A percentile compares a stretch with the other conserved stretches of the same genome.
phyloP scores from a whole-genome alignment of 2,797 vertebrate genomes.

The Rhyacichthys aspro region DNA sequence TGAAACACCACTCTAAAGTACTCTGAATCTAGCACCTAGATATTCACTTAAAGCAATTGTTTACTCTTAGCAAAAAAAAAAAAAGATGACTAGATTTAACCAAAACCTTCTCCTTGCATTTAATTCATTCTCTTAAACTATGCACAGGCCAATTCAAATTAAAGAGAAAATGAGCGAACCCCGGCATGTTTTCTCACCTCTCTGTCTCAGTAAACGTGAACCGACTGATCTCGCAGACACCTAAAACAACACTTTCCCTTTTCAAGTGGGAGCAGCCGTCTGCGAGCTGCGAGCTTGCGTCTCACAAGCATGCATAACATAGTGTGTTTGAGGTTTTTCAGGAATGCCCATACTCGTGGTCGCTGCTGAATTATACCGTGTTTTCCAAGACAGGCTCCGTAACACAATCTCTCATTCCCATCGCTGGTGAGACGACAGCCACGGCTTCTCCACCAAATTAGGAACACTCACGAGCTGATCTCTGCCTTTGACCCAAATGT shows the following conservation, averaged over 20 bases:
- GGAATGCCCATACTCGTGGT: slow-evolving; percentile 16
- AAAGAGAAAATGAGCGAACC: not conserved
- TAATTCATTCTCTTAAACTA: no score
- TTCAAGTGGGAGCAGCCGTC: slow-evolving; percentile 34
- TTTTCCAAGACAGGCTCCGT: slow-evolving; percentile 34
- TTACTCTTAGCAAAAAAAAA: no score
- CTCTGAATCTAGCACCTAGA: no score
- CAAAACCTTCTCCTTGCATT: no score
- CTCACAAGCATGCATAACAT: slow-evolving; percentile 38
- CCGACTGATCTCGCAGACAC: slow-evolving; percentile 46
- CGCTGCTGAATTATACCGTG: slow-evolving; percentile 18
- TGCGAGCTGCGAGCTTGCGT: slow-evolving; percentile 16
- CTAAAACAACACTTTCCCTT: slow-evolving; percentile 44
- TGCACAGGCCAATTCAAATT: not conserved
- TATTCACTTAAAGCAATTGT: no score
- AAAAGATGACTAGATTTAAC: no score
- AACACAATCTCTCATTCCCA: slow-evolving; percentile 43
- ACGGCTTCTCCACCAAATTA: slow-evolving; percentile 41
- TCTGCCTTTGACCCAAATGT: slow-evolving; percentile 51
- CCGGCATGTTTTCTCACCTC: not conserved
- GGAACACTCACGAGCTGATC: slow-evolving; percentile 37
- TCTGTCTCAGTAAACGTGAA: slow-evolving; percentile 3
- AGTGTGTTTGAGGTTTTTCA: slow-evolving; percentile 34
- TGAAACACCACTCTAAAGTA: no score
- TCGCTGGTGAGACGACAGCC: slow-evolving; percentile 38